These are phyloP conservation scores for Ceratotherium simum DNA, from an alignment of 2,113 vertebrate genomes.

Conservation along the genomic window DNA sequence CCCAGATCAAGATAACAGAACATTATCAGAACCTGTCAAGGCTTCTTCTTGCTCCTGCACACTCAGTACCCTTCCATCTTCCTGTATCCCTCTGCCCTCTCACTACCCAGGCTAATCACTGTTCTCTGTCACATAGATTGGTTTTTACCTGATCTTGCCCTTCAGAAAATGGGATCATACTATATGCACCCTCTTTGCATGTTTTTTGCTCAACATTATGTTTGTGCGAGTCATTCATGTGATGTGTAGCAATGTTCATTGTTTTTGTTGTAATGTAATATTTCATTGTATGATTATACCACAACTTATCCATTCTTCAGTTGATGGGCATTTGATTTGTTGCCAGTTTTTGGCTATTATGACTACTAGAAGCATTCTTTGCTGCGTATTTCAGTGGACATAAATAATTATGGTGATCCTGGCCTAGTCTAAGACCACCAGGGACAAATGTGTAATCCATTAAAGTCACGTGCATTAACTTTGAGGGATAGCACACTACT, in stretches of 20 bases:
- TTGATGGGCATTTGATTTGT: neutral
- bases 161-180: neutral
- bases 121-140: neutral
- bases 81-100: neutral
- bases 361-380: neutral
- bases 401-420: neutral
- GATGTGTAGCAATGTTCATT: neutral
- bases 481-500: neutral
- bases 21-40: neutral
- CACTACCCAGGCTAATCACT: neutral
- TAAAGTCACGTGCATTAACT: neutral
- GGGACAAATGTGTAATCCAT: neutral
- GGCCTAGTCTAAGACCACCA: neutral
- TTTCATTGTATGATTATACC: neutral
- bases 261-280: neutral
- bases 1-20: neutral
- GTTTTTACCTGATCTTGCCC: conserved; percentile 16
- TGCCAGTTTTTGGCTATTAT: neutral
- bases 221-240: neutral
- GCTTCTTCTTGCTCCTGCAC: neutral
- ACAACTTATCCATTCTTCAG: neutral
- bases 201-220: neutral
- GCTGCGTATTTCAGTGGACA: neutral
- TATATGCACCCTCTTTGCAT: neutral
- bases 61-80: neutral